Conservation (phyloP, 2,797 vertebrate genomes). For the Limosa lapponica region DNA sequence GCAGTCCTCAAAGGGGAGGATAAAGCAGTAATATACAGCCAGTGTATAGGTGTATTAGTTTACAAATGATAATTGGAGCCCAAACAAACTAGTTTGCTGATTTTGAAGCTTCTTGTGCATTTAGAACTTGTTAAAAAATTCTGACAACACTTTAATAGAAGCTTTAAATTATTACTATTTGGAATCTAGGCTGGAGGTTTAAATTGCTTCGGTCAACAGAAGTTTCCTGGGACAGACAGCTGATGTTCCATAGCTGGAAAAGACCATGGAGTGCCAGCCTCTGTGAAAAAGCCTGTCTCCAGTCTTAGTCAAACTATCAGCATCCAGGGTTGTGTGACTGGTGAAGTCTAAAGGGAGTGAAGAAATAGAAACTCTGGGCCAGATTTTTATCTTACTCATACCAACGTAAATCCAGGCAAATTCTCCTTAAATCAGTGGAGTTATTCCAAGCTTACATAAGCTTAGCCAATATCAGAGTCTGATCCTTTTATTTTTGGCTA, state of each 20-base stretch:
- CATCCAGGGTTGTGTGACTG: background rate
- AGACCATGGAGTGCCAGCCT: background rate
- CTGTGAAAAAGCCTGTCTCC: background rate
- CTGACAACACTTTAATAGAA: background rate
- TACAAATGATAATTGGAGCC: background rate
- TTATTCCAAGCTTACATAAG: conserved; percentile 1
- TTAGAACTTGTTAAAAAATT: background rate
- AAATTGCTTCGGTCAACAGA: background rate
- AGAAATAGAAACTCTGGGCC: background rate
- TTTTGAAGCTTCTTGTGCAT: background rate
- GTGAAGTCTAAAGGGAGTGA: background rate
- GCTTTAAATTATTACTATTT: background rate
- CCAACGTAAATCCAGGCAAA: conserved; percentile 13
- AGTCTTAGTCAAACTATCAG: background rate
- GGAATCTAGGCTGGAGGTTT: background rate
- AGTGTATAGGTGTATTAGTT: background rate
- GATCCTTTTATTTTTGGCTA: conserved; percentile 18
- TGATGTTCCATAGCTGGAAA: background rate
- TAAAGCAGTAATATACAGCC: background rate
- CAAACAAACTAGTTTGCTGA: background rate
- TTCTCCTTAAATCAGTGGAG: background rate
- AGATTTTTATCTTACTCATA: conserved; percentile 21
- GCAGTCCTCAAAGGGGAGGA: background rate
- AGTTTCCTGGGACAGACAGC: background rate
- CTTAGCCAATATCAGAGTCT: background rate